Base-by-base conservation (phyloP, 1,140 invertebrate genomes). In the Rhopalosiphum maidis region DNA sequence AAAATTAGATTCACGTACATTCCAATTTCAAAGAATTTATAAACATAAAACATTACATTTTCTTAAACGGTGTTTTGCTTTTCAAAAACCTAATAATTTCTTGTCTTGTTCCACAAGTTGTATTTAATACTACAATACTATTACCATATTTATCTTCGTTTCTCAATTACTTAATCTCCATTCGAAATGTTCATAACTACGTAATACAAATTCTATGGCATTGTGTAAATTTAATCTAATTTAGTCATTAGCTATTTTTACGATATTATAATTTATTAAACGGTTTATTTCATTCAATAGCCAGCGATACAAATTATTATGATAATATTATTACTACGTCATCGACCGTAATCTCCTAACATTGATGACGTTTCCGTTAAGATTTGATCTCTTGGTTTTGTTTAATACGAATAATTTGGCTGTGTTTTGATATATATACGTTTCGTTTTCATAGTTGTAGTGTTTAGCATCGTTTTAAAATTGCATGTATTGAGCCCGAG, bases 341-440 rank as follows among this genome's bases (percentile, higher is more conserved):
- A 68, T 68, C 15, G 60, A n/a, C 23, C 35, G 21, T 7, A 83
- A 83, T 83, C n/a, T 3, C 22, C 35, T 7, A 37, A 83, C 85
- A 18, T 87, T 8, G n/a, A 51, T 35, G 46, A 51, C 41, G 22
- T 9, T 88, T 88, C 21, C 22, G 18, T 48, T 89, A 37, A 23
- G n/a, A 37, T 89, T 37, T 35, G 87, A 89, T 54, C 87, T 89
- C 87, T 37, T n/a, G n/a, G 43, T 82, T 91, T 48, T 83, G 18
- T 82, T 91, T 91, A 41, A 60, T 60, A 77, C 68, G 37, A 82
- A 82, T 48, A 43, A 91, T 91, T 83, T 46, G 90, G 43, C 90
- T 91, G 68, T 91, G 90, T 82, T 91, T 91, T 82, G 23, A 91
- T 91, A 87, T 77, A 82, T 55, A 85, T 85, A 85, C 22, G 1